Conservation (phyloP, 1,140 invertebrate genomes). For the Leptoteleia sp. region DNA sequence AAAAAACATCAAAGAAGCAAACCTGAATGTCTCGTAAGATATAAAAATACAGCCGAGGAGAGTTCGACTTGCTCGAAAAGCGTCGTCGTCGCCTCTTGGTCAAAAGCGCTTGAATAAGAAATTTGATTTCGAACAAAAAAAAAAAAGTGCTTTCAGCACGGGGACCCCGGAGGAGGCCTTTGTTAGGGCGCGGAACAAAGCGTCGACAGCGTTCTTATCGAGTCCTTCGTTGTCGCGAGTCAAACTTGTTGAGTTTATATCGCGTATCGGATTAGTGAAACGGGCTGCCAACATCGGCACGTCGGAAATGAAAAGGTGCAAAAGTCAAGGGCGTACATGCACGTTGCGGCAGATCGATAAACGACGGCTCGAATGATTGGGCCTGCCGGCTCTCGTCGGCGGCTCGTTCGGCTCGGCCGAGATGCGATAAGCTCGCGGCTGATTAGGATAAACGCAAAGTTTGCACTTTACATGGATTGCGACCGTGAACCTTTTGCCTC, state of each 20-base stretch:
- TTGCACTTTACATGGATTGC: conserved; percentile 60
- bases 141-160: conserved; percentile 6
- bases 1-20: too few relatives aligned
- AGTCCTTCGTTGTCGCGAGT: conserved; percentile 29
- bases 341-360: conserved; percentile 50
- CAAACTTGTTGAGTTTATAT: conserved; percentile 60
- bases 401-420: conserved; percentile 28
- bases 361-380: conserved; percentile 18
- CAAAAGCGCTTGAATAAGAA: conserved; percentile 14
- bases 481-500: conserved; percentile 65
- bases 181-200: conserved; percentile 13
- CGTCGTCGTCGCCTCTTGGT: neutral
- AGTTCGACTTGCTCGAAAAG: too few relatives aligned
- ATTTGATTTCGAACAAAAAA: conserved; percentile 15
- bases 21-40: too few relatives aligned
- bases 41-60: too few relatives aligned
- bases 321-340: conserved; percentile 50
- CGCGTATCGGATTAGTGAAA: conserved; percentile 36
- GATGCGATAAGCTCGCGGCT: conserved; percentile 55
- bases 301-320: conserved; percentile 59
- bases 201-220: conserved; percentile 26
- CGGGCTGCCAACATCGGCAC: conserved; percentile 32
- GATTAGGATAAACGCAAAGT: conserved; percentile 64
- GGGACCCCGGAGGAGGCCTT: neutral
- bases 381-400: conserved; percentile 28